These are phyloP conservation scores for Phyllostomus hastatus DNA, from an alignment of 2,113 vertebrate genomes.

Conservation along the genomic window DNA sequence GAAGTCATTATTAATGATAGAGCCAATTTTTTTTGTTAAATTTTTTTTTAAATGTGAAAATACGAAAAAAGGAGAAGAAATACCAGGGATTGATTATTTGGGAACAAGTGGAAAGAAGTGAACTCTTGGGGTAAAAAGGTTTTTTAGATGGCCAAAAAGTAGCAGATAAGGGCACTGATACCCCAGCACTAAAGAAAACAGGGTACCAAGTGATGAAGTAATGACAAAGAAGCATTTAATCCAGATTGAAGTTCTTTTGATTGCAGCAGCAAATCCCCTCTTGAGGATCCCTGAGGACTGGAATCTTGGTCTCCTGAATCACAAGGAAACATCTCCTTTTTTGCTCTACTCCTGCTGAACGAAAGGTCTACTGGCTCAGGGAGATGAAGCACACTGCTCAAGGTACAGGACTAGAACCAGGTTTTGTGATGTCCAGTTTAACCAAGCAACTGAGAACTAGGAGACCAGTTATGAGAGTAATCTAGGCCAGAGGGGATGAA, in stretches of 20 bases:
- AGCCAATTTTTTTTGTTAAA: neutral
- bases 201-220: neutral
- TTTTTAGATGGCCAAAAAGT: neutral
- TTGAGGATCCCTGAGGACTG: neutral
- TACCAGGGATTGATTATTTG: neutral
- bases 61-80: neutral
- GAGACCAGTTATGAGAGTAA: neutral
- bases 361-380: neutral
- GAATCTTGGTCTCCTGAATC: neutral
- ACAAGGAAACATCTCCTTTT: constrained; percentile 19
- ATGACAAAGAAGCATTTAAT: neutral
- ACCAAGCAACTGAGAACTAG: neutral
- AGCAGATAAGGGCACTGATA: neutral
- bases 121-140: neutral
- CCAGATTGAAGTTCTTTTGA: neutral
- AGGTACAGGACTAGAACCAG: neutral
- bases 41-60: neutral
- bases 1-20: neutral
- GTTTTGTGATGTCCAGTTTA: neutral
- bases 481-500: neutral
- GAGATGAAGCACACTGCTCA: neutral
- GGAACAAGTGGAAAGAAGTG: neutral
- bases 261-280: neutral
- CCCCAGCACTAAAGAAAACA: constrained; percentile 6
- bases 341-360: neutral